These are phyloP conservation scores for Mycetomoellerius zeteki DNA, from an alignment of 1,140 invertebrate genomes.

Conservation along the genomic window DNA sequence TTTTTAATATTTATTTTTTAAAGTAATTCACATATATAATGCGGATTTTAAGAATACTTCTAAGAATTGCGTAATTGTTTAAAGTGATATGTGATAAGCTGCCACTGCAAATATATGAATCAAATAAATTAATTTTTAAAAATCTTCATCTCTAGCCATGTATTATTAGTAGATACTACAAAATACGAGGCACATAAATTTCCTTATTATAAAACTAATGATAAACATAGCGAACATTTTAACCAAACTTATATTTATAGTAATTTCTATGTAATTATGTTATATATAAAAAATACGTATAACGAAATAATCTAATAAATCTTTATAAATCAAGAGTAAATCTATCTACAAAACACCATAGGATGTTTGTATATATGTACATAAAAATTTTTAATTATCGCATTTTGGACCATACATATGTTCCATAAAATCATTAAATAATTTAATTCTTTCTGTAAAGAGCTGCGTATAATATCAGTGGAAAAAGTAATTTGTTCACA, in stretches of 20 bases:
- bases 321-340: slow-evolving; percentile 70
- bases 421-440: slow-evolving; percentile 24
- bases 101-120: slow-evolving; percentile 75
- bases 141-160: slow-evolving; percentile 62
- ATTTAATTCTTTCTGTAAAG: slow-evolving; percentile 37
- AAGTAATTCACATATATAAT: slow-evolving; percentile 67
- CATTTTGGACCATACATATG: slow-evolving; percentile 42
- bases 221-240: slow-evolving; percentile 71
- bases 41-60: slow-evolving; percentile 66
- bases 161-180: slow-evolving; percentile 70
- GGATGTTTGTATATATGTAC: slow-evolving; percentile 64
- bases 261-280: slow-evolving; percentile 62
- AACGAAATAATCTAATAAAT: slow-evolving; percentile 68
- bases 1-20: slow-evolving; percentile 72
- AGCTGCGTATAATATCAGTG: slow-evolving; percentile 38
- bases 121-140: slow-evolving; percentile 80
- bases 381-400: slow-evolving; percentile 35
- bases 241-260: slow-evolving; percentile 62
- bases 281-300: slow-evolving; percentile 71
- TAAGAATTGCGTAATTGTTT: slow-evolving; percentile 72
- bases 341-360: slow-evolving; percentile 75
- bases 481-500: slow-evolving; percentile 44
- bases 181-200: slow-evolving; percentile 78
- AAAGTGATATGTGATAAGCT: slow-evolving; percentile 78
- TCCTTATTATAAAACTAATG: slow-evolving; percentile 68